These are phyloP conservation scores for Eueremaeus valkanovi DNA, from an alignment of 2,888 invertebrate genomes.

Conservation along the genomic window DNA sequence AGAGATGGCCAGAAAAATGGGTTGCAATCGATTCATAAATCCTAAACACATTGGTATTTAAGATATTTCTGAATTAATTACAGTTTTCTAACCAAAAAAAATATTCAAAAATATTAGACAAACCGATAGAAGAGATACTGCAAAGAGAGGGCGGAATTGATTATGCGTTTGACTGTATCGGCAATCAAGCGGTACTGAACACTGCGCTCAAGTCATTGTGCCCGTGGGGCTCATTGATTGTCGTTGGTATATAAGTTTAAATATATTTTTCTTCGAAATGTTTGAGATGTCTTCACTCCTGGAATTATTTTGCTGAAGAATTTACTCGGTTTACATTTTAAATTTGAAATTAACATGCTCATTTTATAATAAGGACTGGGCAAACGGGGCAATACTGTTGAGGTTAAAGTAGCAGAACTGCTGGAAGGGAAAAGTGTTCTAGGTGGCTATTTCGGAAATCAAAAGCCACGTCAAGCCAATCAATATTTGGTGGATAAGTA, in stretches of 20 bases:
- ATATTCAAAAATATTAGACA: not conserved
- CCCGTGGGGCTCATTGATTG: not conserved
- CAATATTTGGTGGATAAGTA: not conserved
- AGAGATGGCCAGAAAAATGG: conserved; percentile 37
- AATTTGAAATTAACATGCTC: too few relatives aligned
- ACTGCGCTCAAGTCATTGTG: not conserved
- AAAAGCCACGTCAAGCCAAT: not conserved
- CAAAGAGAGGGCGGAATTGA: conserved; percentile 40
- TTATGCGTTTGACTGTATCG: conserved; percentile 44
- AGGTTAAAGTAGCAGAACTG: not conserved
- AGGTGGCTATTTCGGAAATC: conserved; percentile 31
- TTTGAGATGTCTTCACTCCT: too few relatives aligned
- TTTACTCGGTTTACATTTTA: too few relatives aligned
- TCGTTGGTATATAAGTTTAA: not conserved
- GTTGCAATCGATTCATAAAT: conserved; percentile 41
- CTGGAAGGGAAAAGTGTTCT: not conserved
- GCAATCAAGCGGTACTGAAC: conserved; percentile 24
- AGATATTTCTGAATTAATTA: too few relatives aligned
- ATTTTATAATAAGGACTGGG: too few relatives aligned
- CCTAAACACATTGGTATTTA: conserved; percentile 41
- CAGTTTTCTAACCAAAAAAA: too few relatives aligned
- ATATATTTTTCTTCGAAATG: too few relatives aligned
- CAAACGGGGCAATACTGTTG: not conserved
- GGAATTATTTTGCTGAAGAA: too few relatives aligned
- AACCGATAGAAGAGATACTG: not conserved